Percentiles rank a stretch among this genome's conserved stretches.
Evolutionary conservation across 2,113 vertebrate genomes (phyloP).

Genomic region (Ammodytes dubius): DNA sequence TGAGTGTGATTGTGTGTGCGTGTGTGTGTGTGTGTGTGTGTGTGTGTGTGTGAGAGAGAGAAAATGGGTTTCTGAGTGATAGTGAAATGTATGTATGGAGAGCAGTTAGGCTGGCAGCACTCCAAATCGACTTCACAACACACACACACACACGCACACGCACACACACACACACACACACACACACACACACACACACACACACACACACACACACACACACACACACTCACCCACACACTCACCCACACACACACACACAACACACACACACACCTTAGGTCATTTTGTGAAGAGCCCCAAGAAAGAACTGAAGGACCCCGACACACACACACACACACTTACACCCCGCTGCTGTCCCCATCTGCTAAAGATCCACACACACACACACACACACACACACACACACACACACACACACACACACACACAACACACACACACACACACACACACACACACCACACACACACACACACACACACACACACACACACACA

Average conservation of each 20-base stretch:
- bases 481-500: conserved; percentile 7
- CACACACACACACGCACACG: too few relatives aligned
- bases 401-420: conserved; percentile 9
- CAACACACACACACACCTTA: conserved; percentile 7
- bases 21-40: too few relatives aligned
- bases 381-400: neutral
- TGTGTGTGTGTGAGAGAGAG: neutral
- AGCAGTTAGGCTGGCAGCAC: conserved; percentile 32
- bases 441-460: too few relatives aligned
- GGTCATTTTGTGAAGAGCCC: conserved; percentile 54
- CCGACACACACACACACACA: neutral
- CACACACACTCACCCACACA: too few relatives aligned
- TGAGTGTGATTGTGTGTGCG: too few relatives aligned
- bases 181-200: too few relatives aligned
- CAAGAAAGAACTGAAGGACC: conserved; percentile 21
- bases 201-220: neutral
- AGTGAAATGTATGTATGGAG: conserved; percentile 28
- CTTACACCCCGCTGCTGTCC: conserved; percentile 2
- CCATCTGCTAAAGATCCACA: conserved; percentile 5
- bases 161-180: too few relatives aligned
- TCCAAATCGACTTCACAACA: conserved; percentile 29
- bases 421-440: conserved; percentile 21
- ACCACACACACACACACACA: conserved; percentile 7
- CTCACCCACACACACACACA: too few relatives aligned
- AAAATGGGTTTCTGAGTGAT: conserved; percentile 21